A percentile compares a stretch with the other conserved stretches of the same genome.
Evolutionary conservation across 2,113 vertebrate species (phyloP).

Genomic region (Larimichthys crocea): DNA sequence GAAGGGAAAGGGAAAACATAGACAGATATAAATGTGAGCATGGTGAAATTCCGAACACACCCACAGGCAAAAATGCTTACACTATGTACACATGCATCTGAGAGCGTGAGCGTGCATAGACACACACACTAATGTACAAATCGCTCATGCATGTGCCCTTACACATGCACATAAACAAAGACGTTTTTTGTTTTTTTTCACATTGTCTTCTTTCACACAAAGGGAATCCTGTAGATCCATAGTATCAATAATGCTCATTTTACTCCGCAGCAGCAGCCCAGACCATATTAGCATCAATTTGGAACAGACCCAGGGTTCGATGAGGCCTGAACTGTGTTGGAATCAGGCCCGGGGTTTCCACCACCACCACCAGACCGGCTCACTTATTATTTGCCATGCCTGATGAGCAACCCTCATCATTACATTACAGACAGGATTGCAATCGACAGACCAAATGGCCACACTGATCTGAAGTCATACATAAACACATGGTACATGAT

Average conservation of each 20-base stretch:
- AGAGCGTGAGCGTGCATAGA: conserved; percentile 22
- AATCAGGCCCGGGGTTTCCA: conserved; percentile 69
- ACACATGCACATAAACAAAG: conserved; percentile 14
- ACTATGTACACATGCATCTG: conserved; percentile 45
- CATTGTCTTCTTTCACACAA: conserved; percentile 15
- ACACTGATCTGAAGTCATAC: conserved; percentile 23
- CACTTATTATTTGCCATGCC: conserved; percentile 58
- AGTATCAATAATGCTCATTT: conserved; percentile 58
- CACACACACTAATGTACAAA: conserved; percentile 20
- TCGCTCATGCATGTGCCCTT: neutral
- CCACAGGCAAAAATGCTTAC: conserved; percentile 60
- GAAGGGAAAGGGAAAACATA: conserved; percentile 68
- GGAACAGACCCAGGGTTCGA: conserved; percentile 77
- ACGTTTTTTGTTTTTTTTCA: conserved; percentile 3
- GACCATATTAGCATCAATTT: conserved; percentile 70
- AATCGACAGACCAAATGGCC: conserved; percentile 45
- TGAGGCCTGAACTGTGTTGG: conserved; percentile 75
- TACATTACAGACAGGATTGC: conserved; percentile 60
- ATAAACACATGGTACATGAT: conserved; percentile 3
- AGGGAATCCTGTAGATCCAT: conserved; percentile 36
- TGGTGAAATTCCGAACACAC: conserved; percentile 61
- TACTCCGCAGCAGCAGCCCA: conserved; percentile 43
- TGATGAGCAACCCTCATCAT: conserved; percentile 62
- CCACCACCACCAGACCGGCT: conserved; percentile 41
- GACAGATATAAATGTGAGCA: conserved; percentile 77